These are phyloP conservation scores for Spicauda simplicius DNA, from an alignment of 2,888 invertebrate species.

Conservation along the genomic window DNA sequence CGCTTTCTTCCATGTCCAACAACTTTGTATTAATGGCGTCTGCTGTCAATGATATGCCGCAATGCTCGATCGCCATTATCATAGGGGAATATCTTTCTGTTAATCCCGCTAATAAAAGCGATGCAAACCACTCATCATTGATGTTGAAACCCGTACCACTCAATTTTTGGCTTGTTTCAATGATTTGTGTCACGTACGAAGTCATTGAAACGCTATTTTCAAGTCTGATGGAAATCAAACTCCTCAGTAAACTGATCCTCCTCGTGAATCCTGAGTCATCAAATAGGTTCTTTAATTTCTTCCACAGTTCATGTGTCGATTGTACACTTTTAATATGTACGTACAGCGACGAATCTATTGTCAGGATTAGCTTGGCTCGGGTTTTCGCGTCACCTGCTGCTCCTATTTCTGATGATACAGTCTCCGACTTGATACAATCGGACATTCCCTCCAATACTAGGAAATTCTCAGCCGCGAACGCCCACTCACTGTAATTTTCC, in stretches of 20 bases:
- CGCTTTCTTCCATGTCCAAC: slow-evolving; percentile 41
- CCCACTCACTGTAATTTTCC: too few relatives aligned
- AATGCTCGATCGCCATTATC: slow-evolving; percentile 46
- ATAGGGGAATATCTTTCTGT: slow-evolving; percentile 42
- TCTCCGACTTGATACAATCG: not conserved
- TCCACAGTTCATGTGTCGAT: not conserved
- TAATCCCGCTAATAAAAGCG: slow-evolving; percentile 42
- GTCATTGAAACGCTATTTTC: slow-evolving; percentile 36
- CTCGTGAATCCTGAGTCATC: too few relatives aligned
- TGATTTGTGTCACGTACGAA: slow-evolving; percentile 40
- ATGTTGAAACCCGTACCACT: slow-evolving; percentile 42
- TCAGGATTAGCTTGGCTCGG: not conserved
- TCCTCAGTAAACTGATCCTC: slow-evolving; percentile 40
- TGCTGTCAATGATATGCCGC: slow-evolving; percentile 39
- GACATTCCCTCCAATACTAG: not conserved
- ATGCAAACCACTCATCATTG: slow-evolving; percentile 44
- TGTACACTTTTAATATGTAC: not conserved
- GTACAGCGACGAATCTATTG: not conserved
- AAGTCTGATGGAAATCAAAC: slow-evolving; percentile 38
- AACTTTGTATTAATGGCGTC: slow-evolving; percentile 44
- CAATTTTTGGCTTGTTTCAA: slow-evolving; percentile 38
- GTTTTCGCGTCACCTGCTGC: slow-evolving; percentile 7
- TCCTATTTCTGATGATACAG: not conserved
- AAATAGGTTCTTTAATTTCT: slow-evolving; percentile 14
- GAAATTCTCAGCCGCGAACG: not conserved